Percentiles rank a stretch among this genome's conserved stretches.
Conservation (phyloP, 2,888 invertebrate genomes). For the Celastrina argiolus region DNA sequence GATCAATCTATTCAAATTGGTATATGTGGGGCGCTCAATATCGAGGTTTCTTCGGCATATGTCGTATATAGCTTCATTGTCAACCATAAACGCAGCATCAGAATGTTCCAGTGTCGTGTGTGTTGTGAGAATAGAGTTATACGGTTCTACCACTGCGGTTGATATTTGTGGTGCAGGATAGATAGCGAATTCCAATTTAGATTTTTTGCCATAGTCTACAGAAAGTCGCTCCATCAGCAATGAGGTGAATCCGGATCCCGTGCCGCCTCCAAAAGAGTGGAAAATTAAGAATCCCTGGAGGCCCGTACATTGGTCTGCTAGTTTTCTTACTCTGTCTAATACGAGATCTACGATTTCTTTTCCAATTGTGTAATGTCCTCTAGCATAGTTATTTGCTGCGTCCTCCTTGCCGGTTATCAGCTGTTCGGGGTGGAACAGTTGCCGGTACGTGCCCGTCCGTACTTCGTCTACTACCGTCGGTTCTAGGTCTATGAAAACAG, state of each 20-base stretch:
- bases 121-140: conserved; percentile 96
- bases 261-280: conserved; percentile 95
- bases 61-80: conserved; percentile 93
- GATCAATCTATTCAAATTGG: conserved; percentile 95
- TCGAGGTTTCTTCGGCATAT: conserved; percentile 95
- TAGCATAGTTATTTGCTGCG: conserved; percentile 97
- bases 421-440: conserved; percentile 97
- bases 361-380: conserved; percentile 98
- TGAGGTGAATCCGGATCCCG: conserved; percentile 96
- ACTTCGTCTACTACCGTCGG: conserved; percentile 97
- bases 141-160: conserved; percentile 95
- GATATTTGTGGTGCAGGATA: conserved; percentile 96
- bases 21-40: conserved; percentile 96
- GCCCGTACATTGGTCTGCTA: conserved; percentile 94
- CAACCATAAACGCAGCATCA: conserved; percentile 97
- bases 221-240: conserved; percentile 96
- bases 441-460: conserved; percentile 94
- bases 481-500: conserved; percentile 96
- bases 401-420: conserved; percentile 97
- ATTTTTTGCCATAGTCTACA: conserved; percentile 96
- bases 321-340: conserved; percentile 89
- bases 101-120: conserved; percentile 96
- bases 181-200: conserved; percentile 95
- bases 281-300: conserved; percentile 95
- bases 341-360: conserved; percentile 95